Evolutionary conservation across 2,113 vertebrate genomes (phyloP).

Genomic region (Pseudorasbora parva): DNA sequence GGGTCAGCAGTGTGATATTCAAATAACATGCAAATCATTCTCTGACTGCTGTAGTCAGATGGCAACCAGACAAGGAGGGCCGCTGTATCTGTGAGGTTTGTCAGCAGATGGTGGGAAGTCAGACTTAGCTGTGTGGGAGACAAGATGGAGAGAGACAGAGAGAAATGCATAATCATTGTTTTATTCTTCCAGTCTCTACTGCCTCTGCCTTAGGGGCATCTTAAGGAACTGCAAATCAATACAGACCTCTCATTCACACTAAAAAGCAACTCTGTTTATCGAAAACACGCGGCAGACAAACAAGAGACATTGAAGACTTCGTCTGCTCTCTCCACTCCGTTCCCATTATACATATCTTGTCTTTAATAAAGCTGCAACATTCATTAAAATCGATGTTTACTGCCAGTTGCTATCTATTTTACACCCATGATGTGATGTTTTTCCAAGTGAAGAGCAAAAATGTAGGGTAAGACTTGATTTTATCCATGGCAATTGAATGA

Average conservation of each 20-base stretch:
- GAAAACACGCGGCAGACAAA: background rate
- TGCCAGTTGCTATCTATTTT: background rate
- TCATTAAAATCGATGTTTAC: background rate
- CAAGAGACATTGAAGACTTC: background rate
- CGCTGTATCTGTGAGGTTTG: slow-evolving; percentile 54
- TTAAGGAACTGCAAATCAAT: slow-evolving; percentile 31
- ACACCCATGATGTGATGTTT: background rate
- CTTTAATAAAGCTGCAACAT: background rate
- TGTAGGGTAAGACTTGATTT: too few species aligned
- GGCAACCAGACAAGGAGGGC: slow-evolving; percentile 41
- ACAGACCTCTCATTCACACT: slow-evolving; percentile 34
- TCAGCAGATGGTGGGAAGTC: slow-evolving; percentile 54
- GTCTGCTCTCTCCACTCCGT: background rate
- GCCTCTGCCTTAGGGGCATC: slow-evolving; percentile 9
- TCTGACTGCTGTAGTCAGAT: slow-evolving; percentile 55
- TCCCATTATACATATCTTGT: background rate
- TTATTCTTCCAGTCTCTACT: slow-evolving; percentile 5
- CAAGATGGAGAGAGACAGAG: slow-evolving; percentile 10
- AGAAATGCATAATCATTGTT: slow-evolving; percentile 31
- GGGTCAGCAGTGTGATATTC: slow-evolving; percentile 40
- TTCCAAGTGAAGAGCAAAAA: too few species aligned
- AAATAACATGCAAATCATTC: slow-evolving; percentile 65
- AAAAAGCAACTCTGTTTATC: slow-evolving; percentile 2
- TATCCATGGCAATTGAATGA: too few species aligned
- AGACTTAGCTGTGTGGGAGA: slow-evolving; percentile 51